Conservation (phyloP, 2,113 vertebrate species). For the Catharus minimus region DNA sequence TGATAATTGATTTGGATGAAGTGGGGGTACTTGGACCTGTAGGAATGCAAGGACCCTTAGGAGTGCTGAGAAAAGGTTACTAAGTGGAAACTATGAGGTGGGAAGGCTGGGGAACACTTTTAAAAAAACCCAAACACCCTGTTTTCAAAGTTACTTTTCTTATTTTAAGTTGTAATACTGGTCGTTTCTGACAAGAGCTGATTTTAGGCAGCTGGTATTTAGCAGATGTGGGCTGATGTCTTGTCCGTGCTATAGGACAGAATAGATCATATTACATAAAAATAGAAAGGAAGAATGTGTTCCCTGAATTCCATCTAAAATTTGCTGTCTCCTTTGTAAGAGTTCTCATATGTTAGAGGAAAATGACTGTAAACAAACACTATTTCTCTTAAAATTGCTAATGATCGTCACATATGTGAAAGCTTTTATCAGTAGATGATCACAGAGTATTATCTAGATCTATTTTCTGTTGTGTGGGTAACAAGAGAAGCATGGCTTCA, state of each 20-base stretch:
- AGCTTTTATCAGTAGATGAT: neutral
- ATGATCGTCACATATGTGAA: neutral
- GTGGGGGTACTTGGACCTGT: neutral
- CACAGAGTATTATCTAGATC: neutral
- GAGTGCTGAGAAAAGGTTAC: neutral
- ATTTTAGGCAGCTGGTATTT: neutral
- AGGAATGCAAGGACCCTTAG: neutral
- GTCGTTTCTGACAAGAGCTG: neutral
- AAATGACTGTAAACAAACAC: neutral
- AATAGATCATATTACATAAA: neutral
- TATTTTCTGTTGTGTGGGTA: neutral
- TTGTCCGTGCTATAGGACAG: neutral
- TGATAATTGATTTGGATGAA: neutral
- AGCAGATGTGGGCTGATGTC: neutral
- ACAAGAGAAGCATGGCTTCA: neutral
- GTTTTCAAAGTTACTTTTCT: neutral
- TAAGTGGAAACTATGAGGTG: neutral
- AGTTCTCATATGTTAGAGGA: neutral
- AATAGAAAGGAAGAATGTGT: neutral
- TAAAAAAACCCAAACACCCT: neutral
- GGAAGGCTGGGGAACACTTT: accelerated
- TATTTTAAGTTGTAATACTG: neutral
- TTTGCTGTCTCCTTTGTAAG: neutral
- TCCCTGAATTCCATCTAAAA: neutral
- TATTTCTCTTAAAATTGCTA: neutral